Base-by-base conservation (phyloP, 2,113 vertebrate species). In the Proteles cristata region DNA sequence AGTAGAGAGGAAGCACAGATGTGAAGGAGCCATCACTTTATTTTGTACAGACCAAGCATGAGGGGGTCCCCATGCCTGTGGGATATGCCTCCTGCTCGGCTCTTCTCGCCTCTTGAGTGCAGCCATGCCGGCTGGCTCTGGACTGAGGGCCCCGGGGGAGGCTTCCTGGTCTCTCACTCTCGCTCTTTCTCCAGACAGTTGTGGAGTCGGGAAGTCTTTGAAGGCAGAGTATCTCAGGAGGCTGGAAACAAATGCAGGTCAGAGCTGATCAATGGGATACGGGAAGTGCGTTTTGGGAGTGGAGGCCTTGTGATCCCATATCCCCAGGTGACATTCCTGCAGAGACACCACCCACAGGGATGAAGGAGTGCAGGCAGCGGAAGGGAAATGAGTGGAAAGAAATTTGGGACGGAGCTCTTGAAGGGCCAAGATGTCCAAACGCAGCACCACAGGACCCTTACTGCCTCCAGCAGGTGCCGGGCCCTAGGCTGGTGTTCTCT, bases 11-110 rank as follows among this genome's bases (percentile, higher is more conserved):
- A 35, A 33, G n/a, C 69, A 11, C 6, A 2, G 74, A 43, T 1
- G 26, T 8, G 86, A 65, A 26, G 89, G 48, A 92, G 79, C 74
- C 55, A 81, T 53, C 2, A 2, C 92, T 98, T 97, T 98, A 98
- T 98, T 98, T 48, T 31, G 45, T 58, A 53, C 43, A 96, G 93
- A 92, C 82, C 74, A 45, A 68, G 61, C 82, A 33, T 0, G 0
- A 2, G 4, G 48, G 77, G 21, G 48, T 74, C 43, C 84, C 71
- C 35, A 4, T 0, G 5, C 6, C 33, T 10, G 0, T 0, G 0
- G 66, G 55, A 35, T 10, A 2, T 5, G 76, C 66, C 25, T n/a
- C 43, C 31, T 8, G 43, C 28, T 2, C 53, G 86, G 68, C 48
- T 43, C 39, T 4, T 43, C 66, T n/a, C 1, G 23, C 31, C 65